phyloP scores from a whole-genome alignment of 2,113 vertebrate genomes.

The Felis catus region DNA sequence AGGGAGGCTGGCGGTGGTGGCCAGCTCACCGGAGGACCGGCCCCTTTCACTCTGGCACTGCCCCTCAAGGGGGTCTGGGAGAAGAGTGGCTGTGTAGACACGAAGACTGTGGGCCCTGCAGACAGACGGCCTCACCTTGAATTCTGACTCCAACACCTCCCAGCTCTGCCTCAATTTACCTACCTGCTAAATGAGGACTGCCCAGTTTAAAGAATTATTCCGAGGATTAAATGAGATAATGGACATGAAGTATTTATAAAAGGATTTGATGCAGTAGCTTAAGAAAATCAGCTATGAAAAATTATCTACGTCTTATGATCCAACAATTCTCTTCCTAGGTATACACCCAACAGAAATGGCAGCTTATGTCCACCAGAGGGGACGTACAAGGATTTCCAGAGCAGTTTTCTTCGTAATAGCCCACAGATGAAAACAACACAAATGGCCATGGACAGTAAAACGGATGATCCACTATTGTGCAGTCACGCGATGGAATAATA shows the following conservation, averaged over 20 bases:
- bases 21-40: neutral
- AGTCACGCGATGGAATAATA: neutral
- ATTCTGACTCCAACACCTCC: neutral
- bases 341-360: neutral
- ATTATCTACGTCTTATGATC: neutral
- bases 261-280: neutral
- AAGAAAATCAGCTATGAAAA: neutral
- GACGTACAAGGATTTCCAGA: neutral
- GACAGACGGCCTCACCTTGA: neutral
- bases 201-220: neutral
- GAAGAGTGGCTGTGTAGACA: neutral
- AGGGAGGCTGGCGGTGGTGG: neutral
- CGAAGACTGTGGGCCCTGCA: neutral
- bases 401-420: neutral
- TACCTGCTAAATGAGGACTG: neutral
- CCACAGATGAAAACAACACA: neutral
- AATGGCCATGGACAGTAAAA: neutral
- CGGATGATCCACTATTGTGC: neutral
- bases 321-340: neutral
- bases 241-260: neutral
- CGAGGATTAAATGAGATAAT: neutral
- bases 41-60: neutral
- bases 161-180: neutral
- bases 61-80: neutral
- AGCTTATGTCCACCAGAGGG: neutral